These are phyloP conservation scores for Grantiella picta DNA, from an alignment of 2,113 vertebrate genomes.

Conservation along the genomic window DNA sequence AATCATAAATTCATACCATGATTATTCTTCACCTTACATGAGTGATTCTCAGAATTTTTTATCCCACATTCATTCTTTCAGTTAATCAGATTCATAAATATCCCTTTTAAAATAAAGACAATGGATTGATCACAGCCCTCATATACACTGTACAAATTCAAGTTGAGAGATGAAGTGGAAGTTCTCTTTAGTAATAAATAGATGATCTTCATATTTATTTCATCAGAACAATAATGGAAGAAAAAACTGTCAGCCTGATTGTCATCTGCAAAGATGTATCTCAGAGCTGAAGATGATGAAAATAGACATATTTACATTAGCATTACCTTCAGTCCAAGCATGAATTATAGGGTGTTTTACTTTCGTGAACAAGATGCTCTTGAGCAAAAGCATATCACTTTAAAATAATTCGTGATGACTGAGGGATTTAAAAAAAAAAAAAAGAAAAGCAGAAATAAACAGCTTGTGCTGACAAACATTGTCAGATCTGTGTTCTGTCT, in stretches of 20 bases:
- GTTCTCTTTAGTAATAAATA: neutral
- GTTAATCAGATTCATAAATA: neutral
- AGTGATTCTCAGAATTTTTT: neutral
- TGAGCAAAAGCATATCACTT: neutral
- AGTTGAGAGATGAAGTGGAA: neutral
- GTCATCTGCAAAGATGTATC: neutral
- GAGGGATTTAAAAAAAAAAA: too few relatives aligned
- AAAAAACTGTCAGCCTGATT: slow-evolving; percentile 31
- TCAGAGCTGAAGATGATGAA: neutral
- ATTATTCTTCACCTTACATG: neutral
- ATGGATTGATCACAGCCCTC: neutral
- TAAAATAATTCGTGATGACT: neutral
- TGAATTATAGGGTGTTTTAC: neutral
- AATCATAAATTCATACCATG: neutral
- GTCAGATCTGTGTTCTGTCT: slow-evolving; percentile 3
- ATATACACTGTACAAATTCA: neutral
- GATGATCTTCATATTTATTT: slow-evolving; percentile 9
- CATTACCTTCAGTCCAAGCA: neutral
- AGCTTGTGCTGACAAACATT: slow-evolving; percentile 44
- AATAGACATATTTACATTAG: slow-evolving; percentile 34
- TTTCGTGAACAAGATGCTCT: neutral
- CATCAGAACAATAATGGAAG: slow-evolving; percentile 10
- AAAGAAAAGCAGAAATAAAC: neutral
- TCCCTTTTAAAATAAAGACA: neutral
- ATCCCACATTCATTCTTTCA: neutral